Percentiles rank a stretch among this genome's conserved stretches.
These are phyloP conservation scores for Halcyon chelicuti DNA, from an alignment of 2,797 vertebrate species.

Conservation along the genomic window DNA sequence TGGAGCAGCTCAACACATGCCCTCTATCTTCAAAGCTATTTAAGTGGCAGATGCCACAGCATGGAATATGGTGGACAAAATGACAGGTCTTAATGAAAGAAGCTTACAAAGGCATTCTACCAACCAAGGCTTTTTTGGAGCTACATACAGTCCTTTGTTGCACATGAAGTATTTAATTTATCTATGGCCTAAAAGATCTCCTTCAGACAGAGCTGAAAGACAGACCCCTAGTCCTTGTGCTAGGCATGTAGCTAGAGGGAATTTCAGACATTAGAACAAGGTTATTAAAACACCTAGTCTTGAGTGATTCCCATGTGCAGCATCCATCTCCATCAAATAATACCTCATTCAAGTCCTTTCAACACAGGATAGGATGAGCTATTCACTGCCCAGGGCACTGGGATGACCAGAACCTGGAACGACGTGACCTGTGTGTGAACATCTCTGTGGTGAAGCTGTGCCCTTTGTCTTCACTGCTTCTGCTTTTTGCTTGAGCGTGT, in stretches of 20 bases:
- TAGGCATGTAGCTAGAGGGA: background rate
- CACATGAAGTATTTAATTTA: background rate
- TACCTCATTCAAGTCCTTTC: background rate
- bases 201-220: background rate
- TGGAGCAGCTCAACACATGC: background rate
- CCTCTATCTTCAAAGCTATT: background rate
- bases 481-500: background rate
- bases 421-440: background rate
- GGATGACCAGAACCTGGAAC: background rate
- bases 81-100: background rate
- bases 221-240: background rate
- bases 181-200: background rate
- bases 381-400: background rate
- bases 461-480: background rate
- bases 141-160: background rate
- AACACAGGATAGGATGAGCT: background rate
- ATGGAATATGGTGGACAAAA: background rate
- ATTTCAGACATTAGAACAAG: background rate
- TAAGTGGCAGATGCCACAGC: background rate
- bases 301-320: background rate
- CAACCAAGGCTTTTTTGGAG: background rate
- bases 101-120: background rate
- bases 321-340: background rate
- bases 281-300: background rate
- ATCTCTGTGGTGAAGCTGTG: background rate